phyloP scores from a whole-genome alignment of 2,113 vertebrate species.

The Pao palembangensis region DNA sequence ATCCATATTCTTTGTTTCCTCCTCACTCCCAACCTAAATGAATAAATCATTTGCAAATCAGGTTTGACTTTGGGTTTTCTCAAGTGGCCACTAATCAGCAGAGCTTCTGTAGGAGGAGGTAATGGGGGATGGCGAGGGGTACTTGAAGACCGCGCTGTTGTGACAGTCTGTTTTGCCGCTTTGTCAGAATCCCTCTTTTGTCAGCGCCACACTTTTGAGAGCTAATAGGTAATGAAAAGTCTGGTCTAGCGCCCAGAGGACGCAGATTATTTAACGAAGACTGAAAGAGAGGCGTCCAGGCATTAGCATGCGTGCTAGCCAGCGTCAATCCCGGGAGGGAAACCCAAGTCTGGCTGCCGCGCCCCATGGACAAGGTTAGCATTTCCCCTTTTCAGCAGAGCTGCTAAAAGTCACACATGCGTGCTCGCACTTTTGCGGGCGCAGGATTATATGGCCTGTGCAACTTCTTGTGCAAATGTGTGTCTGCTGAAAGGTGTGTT shows the following conservation, averaged over 20 bases:
- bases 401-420: slow-evolving; percentile 46
- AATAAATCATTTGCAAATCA: slow-evolving; percentile 40
- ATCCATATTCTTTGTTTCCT: slow-evolving; percentile 18
- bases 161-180: slow-evolving; percentile 65
- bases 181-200: slow-evolving; percentile 63
- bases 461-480: slow-evolving; percentile 4
- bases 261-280: slow-evolving; percentile 49
- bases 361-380: slow-evolving; percentile 55
- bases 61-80: slow-evolving; percentile 42
- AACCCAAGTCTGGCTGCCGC: slow-evolving; percentile 57
- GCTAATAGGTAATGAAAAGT: slow-evolving; percentile 69
- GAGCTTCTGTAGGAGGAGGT: slow-evolving; percentile 30
- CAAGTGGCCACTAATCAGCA: slow-evolving; percentile 46
- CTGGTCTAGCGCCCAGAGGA: slow-evolving; percentile 39
- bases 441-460: slow-evolving; percentile 3
- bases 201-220: slow-evolving; percentile 30
- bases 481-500: slow-evolving; percentile 60
- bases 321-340: slow-evolving; percentile 54
- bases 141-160: slow-evolving; percentile 31
- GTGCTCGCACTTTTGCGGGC: slow-evolving; percentile 5
- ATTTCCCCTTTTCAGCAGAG: slow-evolving; percentile 50
- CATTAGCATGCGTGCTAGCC: slow-evolving; percentile 73
- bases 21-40: slow-evolving; percentile 35
- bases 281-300: slow-evolving; percentile 28
- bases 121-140: slow-evolving; percentile 17